Base-by-base conservation (phyloP, 2,888 invertebrate genomes). In the Xanthorhoe spadicearia region DNA sequence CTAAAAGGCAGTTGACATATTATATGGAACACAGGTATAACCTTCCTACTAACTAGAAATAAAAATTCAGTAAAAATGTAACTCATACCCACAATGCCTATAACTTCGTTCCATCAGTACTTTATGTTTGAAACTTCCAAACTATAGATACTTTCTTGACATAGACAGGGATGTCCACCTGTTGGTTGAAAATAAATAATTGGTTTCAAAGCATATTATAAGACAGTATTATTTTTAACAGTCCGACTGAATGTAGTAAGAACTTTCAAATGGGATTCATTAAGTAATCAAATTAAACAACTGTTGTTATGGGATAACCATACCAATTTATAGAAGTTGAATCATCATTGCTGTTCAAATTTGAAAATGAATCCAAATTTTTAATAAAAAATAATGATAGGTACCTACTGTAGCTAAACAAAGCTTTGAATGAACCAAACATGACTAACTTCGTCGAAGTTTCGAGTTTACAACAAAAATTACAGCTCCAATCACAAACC, bases 41-140 rank as follows among this genome's bases (percentile, higher is more conserved):
- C 51, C 51, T 19, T 18, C n/a, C 59, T 65, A 64, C 50, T 46
- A 38, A 57, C 61, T 58, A 53, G 49, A 58, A 54, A 61, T 50
- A 55, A 59, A 52, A n/a, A 48, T 56, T 52, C 28, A 53, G 13
- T 51, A 61, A 58, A 51, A 59, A 52, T 61, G 18, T 61, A 53
- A 49, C 38, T 52, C 67, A 68, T 68, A 68, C 68, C 68, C 64
- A 61, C 68, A 61, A 68, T 64, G 68, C 53, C 68, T 68, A 68
- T 50, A 57, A 68, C 64, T 61, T 64, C 53, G 60, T 64, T 64
- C 68, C 68, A 68, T 68, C 54, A 61, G 64, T 64, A 64, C 32
- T 59, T 50, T 61, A 55, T 43, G 60, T 61, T 50, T 57, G 60
- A 52, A 49, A 61, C 64, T 57, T 61, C 68, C 68, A 64, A 66